A percentile compares a stretch with the other conserved stretches of the same genome.
phyloP scores from a whole-genome alignment of 2,113 vertebrate genomes.

The Polypterus senegalus region DNA sequence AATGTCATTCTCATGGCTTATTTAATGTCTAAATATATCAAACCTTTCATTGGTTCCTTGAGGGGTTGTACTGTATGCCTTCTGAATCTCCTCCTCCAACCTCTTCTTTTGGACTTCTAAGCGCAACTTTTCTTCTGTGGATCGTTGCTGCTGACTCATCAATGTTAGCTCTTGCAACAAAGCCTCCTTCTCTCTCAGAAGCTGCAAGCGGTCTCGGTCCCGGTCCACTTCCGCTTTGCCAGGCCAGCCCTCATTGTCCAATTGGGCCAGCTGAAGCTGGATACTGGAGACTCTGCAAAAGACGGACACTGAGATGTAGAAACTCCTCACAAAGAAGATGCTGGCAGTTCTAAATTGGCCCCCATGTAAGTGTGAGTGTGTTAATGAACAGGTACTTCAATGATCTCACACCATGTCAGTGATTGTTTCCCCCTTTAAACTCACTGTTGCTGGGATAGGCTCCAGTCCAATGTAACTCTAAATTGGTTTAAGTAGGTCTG shows the following conservation, averaged over 20 bases:
- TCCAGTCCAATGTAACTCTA: no score
- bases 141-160: slow-evolving; percentile 70
- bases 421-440: no score
- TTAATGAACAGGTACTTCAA: no score
- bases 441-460: no score
- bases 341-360: no score
- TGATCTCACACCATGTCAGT: no score
- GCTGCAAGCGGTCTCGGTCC: slow-evolving; percentile 84
- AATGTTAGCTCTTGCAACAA: slow-evolving; percentile 84
- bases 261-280: slow-evolving; percentile 84
- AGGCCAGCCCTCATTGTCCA: slow-evolving; percentile 84
- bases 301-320: no score
- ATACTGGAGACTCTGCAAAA: slow-evolving; percentile 73
- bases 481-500: no score
- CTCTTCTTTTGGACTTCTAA: slow-evolving; percentile 72
- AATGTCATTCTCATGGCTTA: not conserved
- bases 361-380: no score
- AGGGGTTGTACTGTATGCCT: slow-evolving; percentile 62
- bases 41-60: slow-evolving; percentile 89
- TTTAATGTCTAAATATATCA: slow-evolving; percentile 6
- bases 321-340: no score
- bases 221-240: slow-evolving; percentile 76
- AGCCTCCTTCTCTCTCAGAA: slow-evolving; percentile 90
- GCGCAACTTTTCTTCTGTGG: slow-evolving; percentile 57
- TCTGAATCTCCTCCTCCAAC: slow-evolving; percentile 83